Evolutionary conservation across 2,888 invertebrate genomes (phyloP), one percentile per base, ranked within the genome.

Genomic region (Lasiommata megera): DNA sequence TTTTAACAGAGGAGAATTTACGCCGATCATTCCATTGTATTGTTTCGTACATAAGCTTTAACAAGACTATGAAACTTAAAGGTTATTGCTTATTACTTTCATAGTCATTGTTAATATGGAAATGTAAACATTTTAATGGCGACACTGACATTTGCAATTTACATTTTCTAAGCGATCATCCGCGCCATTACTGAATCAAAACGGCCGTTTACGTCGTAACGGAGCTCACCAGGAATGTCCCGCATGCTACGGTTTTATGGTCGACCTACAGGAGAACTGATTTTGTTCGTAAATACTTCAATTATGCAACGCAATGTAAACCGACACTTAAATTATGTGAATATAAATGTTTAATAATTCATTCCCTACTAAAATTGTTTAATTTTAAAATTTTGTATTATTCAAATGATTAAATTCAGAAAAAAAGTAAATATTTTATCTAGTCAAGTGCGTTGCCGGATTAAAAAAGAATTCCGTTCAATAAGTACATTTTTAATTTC

Each of bases 211-310:
- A 40, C 47, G 37, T 48, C 29, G 47, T 51, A 50, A 58, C 54
- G 43, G 43, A 52, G 56, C 48, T 62, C 63, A 63, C 65, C 65
- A 58, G 66, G 64, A 68, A 62, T 62, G 65, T 65, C 64, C 63
- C 51, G 44, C 56, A 58, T 47, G 62, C 55, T 60, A 54, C 56
- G 40, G 58, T 53, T 41, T 60, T 43, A 62, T 56, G 58, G 40
- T 23, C 52, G 16, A 46, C 56, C 54, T 62, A 61, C 47, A 12
- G 56, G 54, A 57, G 54, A 17, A 50, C 56, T 51, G 52, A 54
- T 59, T 54, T 50, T 55, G 47, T 52, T 36, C 34, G 51, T 48
- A 54, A 61, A 56, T 36, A 54, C 54, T 47, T 47, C 44, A 50
- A 53, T 55, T 53, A 44, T 54, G 54, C 55, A 54, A 38, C 48